Conservation (phyloP, 2,797 vertebrate species). For the Chiloscyllium punctatum region DNA sequence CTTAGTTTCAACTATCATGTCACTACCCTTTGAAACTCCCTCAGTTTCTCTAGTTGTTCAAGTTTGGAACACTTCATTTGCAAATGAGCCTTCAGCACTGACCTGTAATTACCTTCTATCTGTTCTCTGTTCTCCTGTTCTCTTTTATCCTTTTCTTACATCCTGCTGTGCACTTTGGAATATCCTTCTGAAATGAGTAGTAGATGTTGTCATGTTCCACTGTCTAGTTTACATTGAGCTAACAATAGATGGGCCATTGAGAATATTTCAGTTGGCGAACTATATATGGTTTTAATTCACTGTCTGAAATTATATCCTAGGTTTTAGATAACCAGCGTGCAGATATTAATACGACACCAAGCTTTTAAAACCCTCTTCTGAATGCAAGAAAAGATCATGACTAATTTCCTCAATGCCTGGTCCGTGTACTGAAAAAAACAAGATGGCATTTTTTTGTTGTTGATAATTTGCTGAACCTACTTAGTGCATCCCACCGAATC, state of each 20-base stretch:
- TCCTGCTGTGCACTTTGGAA: not conserved
- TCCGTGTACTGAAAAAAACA: too few species aligned
- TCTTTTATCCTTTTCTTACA: not conserved
- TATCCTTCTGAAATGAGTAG: not conserved
- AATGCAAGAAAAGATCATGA: not conserved
- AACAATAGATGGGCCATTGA: not conserved
- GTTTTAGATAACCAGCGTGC: not conserved
- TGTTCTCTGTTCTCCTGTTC: not conserved
- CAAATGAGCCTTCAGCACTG: not conserved
- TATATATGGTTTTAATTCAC: not conserved
- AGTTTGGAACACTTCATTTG: not conserved
- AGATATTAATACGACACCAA: not conserved
- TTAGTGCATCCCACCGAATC: not conserved
- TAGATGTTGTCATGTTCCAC: not conserved
- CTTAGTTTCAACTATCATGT: not conserved
- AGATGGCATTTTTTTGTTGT: not conserved
- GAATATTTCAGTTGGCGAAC: not conserved
- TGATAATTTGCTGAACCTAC: not conserved
- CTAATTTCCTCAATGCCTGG: not conserved
- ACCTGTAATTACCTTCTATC: not conserved
- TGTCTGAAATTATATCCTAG: not conserved
- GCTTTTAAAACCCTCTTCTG: not conserved
- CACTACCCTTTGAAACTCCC: too few species aligned
- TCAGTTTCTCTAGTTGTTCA: not conserved
- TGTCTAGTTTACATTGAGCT: not conserved